phyloP scores from a whole-genome alignment of 2,797 vertebrate species.

The Hydrophis major region DNA sequence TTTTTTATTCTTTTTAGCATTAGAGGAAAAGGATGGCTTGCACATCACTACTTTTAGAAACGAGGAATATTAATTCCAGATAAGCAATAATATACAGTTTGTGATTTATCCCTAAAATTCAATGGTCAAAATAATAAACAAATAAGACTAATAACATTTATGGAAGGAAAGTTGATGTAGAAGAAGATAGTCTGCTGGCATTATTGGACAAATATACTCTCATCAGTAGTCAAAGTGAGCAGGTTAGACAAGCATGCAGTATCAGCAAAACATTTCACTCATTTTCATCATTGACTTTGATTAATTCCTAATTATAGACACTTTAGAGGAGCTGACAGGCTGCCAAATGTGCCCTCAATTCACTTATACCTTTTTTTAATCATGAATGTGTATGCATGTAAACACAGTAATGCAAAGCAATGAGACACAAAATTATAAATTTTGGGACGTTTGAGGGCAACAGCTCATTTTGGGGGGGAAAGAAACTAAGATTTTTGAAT shows the following conservation, averaged over 20 bases:
- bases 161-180: not conserved
- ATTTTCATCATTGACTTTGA: not conserved
- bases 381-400: not conserved
- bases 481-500: not conserved
- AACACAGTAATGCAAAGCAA: not conserved
- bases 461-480: not conserved
- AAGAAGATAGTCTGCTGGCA: not conserved
- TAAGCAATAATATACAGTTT: not conserved
- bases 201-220: not conserved
- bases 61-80: not conserved
- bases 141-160: not conserved
- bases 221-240: not conserved
- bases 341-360: not conserved
- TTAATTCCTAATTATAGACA: slow-evolving; percentile 5
- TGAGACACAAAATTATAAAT: not conserved
- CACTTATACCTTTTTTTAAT: not conserved
- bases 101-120: not conserved
- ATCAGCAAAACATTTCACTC: slow-evolving; percentile 5
- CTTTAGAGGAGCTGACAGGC: not conserved
- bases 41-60: not conserved
- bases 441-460: not conserved
- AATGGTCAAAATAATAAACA: not conserved
- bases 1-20: not conserved
- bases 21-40: not conserved
- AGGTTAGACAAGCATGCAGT: not conserved